Evolutionary conservation across 2,797 vertebrate species (phyloP), one percentile per base, ranked within the genome.

Genomic region (Protosalanx chinensis): DNA sequence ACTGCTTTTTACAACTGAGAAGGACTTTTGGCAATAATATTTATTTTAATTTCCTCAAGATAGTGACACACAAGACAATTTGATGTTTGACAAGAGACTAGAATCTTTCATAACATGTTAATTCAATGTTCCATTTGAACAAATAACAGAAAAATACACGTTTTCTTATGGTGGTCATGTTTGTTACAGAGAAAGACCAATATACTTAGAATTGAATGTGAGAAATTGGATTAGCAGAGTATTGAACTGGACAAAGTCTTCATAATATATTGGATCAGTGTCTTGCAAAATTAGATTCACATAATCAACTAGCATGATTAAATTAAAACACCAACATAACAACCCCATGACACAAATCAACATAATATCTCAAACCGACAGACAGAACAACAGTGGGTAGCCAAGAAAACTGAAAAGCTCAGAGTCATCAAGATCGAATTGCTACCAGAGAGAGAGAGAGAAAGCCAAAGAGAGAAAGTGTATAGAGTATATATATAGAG

Each of bases 21-120:
- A 1, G 41, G 3, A 32, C 8, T 33, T 89, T 89, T 67, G 81
- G 74, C 82, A 82, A 88, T 86, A 88, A 91, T 90, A 88, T 93
- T 93, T 94, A 93, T 93, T 93, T 81, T 46, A 87, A 87, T 86
- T 87, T 89, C 88, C 76, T 78, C 86, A 88, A 85, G 76, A 85
- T 78, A 88, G 76, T 87, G 87, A 92, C 89, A 91, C 84, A 87
- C 81, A 89, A 84, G 88, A 91, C 87, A 88, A 83, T 87, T 82
- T 75, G 79, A 87, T 58, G 79, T 83, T 82, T 81, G 72, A 85
- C 18, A 83, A 88, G 85, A 85, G 84, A 83, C 85, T 72, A 83
- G 85, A 79, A 82, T 79, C 82, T 84, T 84, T 77, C 82, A 78
- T 79, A 83, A 76, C 77, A 83, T 56, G 83, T 69, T 75, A 85